These are phyloP conservation scores for Neodiprion fabricii DNA, from an alignment of 1,140 invertebrate genomes.

Conservation along the genomic window DNA sequence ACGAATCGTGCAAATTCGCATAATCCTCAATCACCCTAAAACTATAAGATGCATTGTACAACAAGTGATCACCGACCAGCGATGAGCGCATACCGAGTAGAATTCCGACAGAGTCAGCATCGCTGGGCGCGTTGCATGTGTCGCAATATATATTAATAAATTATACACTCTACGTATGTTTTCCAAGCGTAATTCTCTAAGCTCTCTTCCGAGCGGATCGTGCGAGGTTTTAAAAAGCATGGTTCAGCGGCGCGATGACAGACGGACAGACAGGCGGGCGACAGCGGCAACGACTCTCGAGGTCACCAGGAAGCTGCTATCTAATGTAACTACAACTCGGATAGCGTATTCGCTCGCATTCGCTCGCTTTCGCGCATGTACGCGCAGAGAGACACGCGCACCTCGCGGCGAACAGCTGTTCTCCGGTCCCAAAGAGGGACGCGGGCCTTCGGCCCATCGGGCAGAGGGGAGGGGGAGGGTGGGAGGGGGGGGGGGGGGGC, in stretches of 20 bases:
- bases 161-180: too few species aligned
- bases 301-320: conserved; percentile 56
- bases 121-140: too few species aligned
- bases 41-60: too few species aligned
- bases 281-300: conserved; percentile 39
- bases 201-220: too few species aligned
- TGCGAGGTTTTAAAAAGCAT: not conserved
- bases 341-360: conserved; percentile 24
- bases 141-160: too few species aligned
- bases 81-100: too few species aligned
- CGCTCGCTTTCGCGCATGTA: conserved; percentile 32
- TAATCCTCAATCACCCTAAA: too few species aligned
- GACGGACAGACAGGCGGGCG: conserved; percentile 14
- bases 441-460: not conserved
- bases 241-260: conserved; percentile 6
- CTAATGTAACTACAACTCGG: conserved; percentile 38
- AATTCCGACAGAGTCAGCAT: too few species aligned
- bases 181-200: too few species aligned
- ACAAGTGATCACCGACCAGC: too few species aligned
- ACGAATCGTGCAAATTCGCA: too few species aligned
- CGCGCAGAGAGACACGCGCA: conserved; percentile 15
- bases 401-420: conserved; percentile 52
- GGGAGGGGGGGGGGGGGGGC: conserved; percentile 11
- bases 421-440: conserved; percentile 7
- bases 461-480: not conserved